phyloP scores from a whole-genome alignment of 2,113 vertebrate genomes.

The Picathartes gymnocephalus region DNA sequence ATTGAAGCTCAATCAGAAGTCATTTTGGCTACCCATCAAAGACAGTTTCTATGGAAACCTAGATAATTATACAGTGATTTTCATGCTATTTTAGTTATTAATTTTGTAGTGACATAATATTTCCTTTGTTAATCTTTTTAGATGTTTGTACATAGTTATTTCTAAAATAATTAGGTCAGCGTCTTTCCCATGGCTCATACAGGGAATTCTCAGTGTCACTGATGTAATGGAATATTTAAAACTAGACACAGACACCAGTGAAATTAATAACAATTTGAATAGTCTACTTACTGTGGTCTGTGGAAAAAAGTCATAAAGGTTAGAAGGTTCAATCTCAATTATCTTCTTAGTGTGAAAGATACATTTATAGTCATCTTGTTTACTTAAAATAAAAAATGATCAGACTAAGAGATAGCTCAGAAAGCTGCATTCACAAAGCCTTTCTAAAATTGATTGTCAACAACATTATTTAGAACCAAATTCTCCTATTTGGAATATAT shows the following conservation, averaged over 20 bases:
- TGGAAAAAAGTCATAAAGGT: neutral
- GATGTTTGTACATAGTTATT: conserved; percentile 29
- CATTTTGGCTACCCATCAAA: conserved; percentile 20
- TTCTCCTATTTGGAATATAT: neutral
- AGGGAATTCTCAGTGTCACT: neutral
- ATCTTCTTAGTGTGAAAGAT: neutral
- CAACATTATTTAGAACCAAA: neutral
- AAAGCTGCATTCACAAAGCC: neutral
- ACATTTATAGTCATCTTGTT: neutral
- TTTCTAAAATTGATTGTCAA: neutral
- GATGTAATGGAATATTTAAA: conserved; percentile 32
- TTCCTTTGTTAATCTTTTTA: conserved; percentile 55
- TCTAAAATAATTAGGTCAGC: conserved; percentile 40
- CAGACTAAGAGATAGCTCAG: neutral
- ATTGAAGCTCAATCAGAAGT: neutral
- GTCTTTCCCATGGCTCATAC: neutral
- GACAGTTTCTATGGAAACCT: conserved; percentile 41
- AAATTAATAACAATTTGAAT: neutral
- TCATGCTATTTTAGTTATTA: conserved; percentile 39
- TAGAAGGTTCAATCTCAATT: neutral
- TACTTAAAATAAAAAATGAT: neutral
- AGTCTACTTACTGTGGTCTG: neutral
- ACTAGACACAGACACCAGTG: neutral
- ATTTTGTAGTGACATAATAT: conserved; percentile 51
- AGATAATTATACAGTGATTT: conserved; percentile 27